Percentiles rank a stretch among this genome's conserved stretches.
phyloP scores from a whole-genome alignment of 2,888 invertebrate genomes.

The Alloplasta piceator region DNA sequence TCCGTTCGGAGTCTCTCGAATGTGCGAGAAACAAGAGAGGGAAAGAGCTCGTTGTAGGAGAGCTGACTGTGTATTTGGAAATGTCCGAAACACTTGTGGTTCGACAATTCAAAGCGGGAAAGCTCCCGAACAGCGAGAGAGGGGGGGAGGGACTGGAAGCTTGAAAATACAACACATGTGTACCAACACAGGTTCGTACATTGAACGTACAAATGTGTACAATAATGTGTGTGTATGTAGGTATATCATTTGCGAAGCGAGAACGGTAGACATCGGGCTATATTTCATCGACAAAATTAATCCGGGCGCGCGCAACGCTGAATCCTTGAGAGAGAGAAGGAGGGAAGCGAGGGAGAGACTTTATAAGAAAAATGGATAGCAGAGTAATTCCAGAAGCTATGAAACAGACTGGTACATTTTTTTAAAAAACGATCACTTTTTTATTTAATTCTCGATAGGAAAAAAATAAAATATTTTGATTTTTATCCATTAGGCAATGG shows the following conservation, averaged over 20 bases:
- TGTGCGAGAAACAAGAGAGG: neutral
- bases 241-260: constrained; percentile 61
- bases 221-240: no score
- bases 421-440: no score
- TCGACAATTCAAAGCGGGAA: constrained; percentile 61
- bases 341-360: constrained; percentile 1
- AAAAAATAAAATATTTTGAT: no score
- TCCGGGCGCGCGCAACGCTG: constrained; percentile 54
- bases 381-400: constrained; percentile 28
- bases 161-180: constrained; percentile 18
- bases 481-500: no score
- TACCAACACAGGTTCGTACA: constrained; percentile 2
- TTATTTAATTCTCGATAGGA: no score
- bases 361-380: neutral
- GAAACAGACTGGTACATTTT: no score
- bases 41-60: constrained; percentile 31
- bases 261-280: constrained; percentile 55
- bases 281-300: constrained; percentile 66
- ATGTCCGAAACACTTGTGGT: constrained; percentile 66
- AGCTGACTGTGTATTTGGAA: constrained; percentile 37
- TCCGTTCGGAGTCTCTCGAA: constrained; percentile 26
- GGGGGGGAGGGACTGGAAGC: constrained; percentile 4
- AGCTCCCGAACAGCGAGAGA: constrained; percentile 19
- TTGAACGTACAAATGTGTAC: constrained; percentile 16
- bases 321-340: constrained; percentile 39